phyloP scores from a whole-genome alignment of 2,797 vertebrate genomes.

The Dipus sagitta region DNA sequence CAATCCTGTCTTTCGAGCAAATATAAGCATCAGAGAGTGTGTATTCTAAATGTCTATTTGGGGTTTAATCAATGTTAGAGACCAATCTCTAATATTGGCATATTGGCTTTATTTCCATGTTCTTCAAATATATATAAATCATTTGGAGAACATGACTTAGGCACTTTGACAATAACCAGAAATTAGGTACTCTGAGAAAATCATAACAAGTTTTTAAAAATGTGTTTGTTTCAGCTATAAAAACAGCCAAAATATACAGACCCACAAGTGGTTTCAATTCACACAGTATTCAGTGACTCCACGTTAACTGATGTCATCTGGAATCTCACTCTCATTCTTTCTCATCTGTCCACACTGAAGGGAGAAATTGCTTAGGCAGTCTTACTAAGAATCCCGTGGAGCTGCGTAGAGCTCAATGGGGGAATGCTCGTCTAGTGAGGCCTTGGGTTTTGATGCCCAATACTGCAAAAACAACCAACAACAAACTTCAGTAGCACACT shows the following conservation, averaged over 20 bases:
- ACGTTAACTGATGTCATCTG: background rate
- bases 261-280: background rate
- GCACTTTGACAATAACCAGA: slow-evolving; percentile 29
- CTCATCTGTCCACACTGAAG: background rate
- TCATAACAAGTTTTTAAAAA: background rate
- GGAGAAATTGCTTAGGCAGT: slow-evolving; percentile 19
- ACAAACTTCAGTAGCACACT: background rate
- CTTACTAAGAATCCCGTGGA: slow-evolving; percentile 37
- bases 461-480: background rate
- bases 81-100: background rate
- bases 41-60: background rate
- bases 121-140: slow-evolving; percentile 3
- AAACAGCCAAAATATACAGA: background rate
- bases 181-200: slow-evolving; percentile 31
- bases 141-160: slow-evolving; percentile 20
- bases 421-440: background rate
- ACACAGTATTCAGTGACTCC: background rate
- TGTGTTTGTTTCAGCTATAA: slow-evolving; percentile 16
- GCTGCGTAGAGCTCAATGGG: background rate
- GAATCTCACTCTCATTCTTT: slow-evolving; percentile 26
- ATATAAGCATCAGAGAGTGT: slow-evolving; percentile 17
- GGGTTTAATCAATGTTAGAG: slow-evolving; percentile 18
- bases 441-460: background rate
- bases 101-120: background rate
- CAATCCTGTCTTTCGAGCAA: slow-evolving; percentile 60